Evolutionary conservation across 2,797 vertebrate species (phyloP).

Genomic region (Artibeus jamaicensis): DNA sequence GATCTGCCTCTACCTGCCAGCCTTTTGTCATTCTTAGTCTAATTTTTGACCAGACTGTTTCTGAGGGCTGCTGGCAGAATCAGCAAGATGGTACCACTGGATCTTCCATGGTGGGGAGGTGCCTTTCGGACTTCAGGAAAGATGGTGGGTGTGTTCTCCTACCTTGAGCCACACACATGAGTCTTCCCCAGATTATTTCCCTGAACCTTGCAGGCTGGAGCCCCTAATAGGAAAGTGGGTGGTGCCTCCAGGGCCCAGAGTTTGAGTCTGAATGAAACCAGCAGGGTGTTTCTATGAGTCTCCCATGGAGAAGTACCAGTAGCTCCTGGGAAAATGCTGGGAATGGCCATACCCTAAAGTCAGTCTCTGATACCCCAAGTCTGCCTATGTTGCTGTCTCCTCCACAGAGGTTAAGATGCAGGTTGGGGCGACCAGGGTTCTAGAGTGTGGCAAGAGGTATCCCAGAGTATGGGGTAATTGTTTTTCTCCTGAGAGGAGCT

Average conservation of each 20-base stretch:
- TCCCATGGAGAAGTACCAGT: neutral
- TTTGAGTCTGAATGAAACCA: neutral
- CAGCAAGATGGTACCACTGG: neutral
- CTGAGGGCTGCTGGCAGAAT: neutral
- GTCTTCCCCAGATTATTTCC: neutral
- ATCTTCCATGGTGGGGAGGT: neutral
- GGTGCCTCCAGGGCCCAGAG: neutral
- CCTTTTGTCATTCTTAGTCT: neutral
- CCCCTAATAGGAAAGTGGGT: neutral
- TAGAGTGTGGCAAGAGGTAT: neutral
- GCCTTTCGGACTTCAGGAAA: neutral
- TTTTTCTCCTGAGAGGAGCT: neutral
- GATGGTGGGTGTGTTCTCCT: neutral
- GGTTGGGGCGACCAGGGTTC: neutral
- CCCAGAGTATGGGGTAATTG: neutral
- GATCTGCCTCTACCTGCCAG: neutral
- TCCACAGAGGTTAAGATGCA: neutral
- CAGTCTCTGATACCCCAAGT: neutral
- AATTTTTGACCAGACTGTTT: neutral
- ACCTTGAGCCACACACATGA: neutral
- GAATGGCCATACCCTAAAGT: neutral
- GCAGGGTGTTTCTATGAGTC: neutral
- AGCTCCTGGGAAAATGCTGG: neutral
- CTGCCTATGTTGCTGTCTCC: neutral
- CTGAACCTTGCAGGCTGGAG: neutral